A percentile compares a stretch with the other conserved stretches of the same genome.
These are phyloP conservation scores for Luperina nickerlii DNA, from an alignment of 2,888 invertebrate species.

Conservation along the genomic window DNA sequence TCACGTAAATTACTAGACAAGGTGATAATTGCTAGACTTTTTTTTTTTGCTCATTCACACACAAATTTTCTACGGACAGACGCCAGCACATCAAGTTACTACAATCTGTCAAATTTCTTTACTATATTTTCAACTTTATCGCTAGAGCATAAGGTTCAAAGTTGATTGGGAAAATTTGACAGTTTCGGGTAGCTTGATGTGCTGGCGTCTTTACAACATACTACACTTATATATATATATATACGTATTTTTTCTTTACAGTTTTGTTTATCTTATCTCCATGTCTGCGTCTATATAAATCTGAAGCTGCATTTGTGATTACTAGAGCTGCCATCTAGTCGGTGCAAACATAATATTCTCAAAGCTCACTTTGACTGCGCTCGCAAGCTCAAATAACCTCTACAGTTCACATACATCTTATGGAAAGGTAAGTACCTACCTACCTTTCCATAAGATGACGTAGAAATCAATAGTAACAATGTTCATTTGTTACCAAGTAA, in stretches of 20 bases:
- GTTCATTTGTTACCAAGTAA: not conserved
- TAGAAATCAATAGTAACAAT: not conserved
- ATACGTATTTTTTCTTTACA: not conserved
- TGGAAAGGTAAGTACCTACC: no score
- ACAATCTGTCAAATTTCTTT: no score
- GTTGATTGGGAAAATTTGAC: no score
- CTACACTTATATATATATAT: no score
- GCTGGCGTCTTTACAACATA: not conserved
- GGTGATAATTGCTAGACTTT: not conserved
- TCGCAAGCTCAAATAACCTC: not conserved
- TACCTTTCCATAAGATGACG: conserved; percentile 22
- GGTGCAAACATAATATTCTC: conserved; percentile 12
- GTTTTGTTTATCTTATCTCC: not conserved
- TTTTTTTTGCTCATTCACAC: not conserved
- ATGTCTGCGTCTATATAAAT: not conserved
- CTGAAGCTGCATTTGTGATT: not conserved
- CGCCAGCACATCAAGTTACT: no score
- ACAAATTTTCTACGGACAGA: not conserved
- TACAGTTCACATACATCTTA: conserved; percentile 11
- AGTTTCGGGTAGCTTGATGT: no score
- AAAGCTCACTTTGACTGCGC: not conserved
- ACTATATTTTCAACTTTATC: no score
- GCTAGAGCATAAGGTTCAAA: no score
- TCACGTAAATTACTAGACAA: not conserved
- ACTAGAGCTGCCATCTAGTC: conserved; percentile 52